phyloP scores from a whole-genome alignment of 2,888 invertebrate species.

The Vesta saturnalis region DNA sequence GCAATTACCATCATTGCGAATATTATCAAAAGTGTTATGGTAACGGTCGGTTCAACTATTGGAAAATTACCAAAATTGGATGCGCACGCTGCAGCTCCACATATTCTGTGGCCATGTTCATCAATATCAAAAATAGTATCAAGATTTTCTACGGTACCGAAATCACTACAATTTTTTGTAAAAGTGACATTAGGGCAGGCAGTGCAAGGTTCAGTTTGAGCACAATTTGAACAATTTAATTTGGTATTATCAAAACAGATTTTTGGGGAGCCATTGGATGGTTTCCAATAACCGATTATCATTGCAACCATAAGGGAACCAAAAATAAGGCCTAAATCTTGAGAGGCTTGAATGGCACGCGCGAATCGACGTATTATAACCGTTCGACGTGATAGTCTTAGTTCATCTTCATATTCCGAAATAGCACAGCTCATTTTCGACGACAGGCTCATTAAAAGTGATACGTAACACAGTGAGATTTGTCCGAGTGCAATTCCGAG shows the following conservation, averaged over 20 bases:
- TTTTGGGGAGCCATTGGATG: not conserved
- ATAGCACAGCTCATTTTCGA: constrained; percentile 61
- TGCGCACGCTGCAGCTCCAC: constrained; percentile 69
- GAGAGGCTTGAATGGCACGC: constrained; percentile 66
- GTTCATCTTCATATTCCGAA: constrained; percentile 62
- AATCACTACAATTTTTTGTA: constrained; percentile 27
- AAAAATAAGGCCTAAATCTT: constrained; percentile 68
- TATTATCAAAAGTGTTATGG: constrained; percentile 58
- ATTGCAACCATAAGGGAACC: constrained; percentile 66
- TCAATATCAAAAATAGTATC: constrained; percentile 66
- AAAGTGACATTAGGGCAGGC: constrained; percentile 23
- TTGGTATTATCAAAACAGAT: constrained; percentile 5
- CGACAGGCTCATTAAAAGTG: constrained; percentile 62
- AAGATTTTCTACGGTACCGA: constrained; percentile 49
- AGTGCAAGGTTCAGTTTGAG: constrained; percentile 31
- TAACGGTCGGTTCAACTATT: constrained; percentile 57
- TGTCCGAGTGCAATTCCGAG: constrained; percentile 68
- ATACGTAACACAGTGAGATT: constrained; percentile 50
- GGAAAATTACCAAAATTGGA: constrained; percentile 46
- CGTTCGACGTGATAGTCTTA: constrained; percentile 51
- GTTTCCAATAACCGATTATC: constrained; percentile 48
- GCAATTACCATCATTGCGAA: constrained; percentile 62
- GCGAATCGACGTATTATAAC: constrained; percentile 64
- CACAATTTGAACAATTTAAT: constrained; percentile 29
- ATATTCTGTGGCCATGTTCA: constrained; percentile 67